A percentile compares a stretch with the other conserved stretches of the same genome.
Conservation (phyloP, 1,140 invertebrate genomes). For the Drosophila subpulchrella region DNA sequence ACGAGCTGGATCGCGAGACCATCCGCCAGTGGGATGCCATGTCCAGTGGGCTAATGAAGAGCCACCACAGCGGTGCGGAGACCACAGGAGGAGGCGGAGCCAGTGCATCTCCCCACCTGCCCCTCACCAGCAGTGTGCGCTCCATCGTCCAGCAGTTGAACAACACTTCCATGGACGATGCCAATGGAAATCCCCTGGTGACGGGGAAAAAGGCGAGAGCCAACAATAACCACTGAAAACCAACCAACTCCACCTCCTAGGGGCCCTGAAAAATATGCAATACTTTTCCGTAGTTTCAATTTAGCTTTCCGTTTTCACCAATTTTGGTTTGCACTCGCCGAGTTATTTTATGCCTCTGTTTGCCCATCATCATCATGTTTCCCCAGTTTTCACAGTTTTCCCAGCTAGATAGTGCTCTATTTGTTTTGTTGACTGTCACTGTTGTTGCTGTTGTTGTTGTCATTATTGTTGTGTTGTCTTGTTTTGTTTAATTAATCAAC, state of each 20-base stretch:
- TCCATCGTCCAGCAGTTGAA: conserved; percentile 79
- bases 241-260: neutral
- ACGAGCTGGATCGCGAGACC: conserved; percentile 93
- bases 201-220: conserved; percentile 36
- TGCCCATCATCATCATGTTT: conserved; percentile 9
- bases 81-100: conserved; percentile 5
- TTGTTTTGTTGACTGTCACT: conserved; percentile 66
- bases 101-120: conserved; percentile 43
- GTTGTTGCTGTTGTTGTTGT: conserved; percentile 56
- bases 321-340: conserved; percentile 22
- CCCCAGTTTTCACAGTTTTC: neutral
- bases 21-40: conserved; percentile 94
- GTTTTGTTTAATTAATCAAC: conserved; percentile 79
- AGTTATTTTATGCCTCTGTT: conserved; percentile 35
- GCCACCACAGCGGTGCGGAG: conserved; percentile 42
- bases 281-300: conserved; percentile 11
- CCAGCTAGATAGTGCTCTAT: conserved; percentile 15
- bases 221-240: conserved; percentile 37
- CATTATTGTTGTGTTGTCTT: conserved; percentile 66
- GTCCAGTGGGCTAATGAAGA: conserved; percentile 89
- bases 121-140: conserved; percentile 72
- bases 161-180: conserved; percentile 48
- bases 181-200: conserved; percentile 40
- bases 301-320: conserved; percentile 14
- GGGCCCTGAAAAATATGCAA: conserved; percentile 29